Evolutionary conservation across 1,140 invertebrate genomes (phyloP).

Genomic region (Bradysia coprophila): DNA sequence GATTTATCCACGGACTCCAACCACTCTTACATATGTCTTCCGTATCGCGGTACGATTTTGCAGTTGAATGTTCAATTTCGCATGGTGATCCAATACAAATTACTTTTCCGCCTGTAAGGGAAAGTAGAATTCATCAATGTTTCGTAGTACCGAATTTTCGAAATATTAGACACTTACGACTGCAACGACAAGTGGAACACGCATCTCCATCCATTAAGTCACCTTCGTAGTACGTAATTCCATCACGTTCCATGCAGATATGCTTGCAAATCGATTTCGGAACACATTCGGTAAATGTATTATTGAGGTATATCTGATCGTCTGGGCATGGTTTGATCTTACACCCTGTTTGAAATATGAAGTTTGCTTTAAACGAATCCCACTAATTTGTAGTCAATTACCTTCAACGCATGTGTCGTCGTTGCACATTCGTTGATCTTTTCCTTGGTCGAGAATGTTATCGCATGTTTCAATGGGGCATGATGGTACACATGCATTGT

Average conservation of each 20-base stretch:
- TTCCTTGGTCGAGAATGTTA: slow-evolving; percentile 41
- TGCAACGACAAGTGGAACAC: slow-evolving; percentile 61
- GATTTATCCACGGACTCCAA: slow-evolving; percentile 60
- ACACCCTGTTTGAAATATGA: too few relatives aligned
- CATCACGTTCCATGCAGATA: slow-evolving; percentile 43
- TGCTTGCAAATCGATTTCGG: slow-evolving; percentile 47
- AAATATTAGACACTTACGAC: too few relatives aligned
- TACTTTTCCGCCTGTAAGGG: slow-evolving; percentile 35
- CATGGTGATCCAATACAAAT: slow-evolving; percentile 53
- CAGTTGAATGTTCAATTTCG: slow-evolving; percentile 14
- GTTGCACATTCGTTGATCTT: slow-evolving; percentile 38
- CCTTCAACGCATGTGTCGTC: slow-evolving; percentile 62
- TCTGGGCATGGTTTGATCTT: slow-evolving; percentile 43
- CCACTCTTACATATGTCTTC: slow-evolving; percentile 34
- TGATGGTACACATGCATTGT: slow-evolving; percentile 60
- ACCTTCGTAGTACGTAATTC: slow-evolving; percentile 49
- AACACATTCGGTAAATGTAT: slow-evolving; percentile 47
- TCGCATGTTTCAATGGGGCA: slow-evolving; percentile 73
- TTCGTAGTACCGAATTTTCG: too few relatives aligned
- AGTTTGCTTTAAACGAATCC: too few relatives aligned
- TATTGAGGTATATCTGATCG: slow-evolving; percentile 49
- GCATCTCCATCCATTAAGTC: slow-evolving; percentile 51
- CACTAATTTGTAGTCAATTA: too few relatives aligned
- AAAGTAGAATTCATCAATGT: too few relatives aligned
- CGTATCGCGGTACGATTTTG: slow-evolving; percentile 5